Evolutionary conservation across 2,888 invertebrate species (phyloP).

Genomic region (Ichneumoninae sp.): DNA sequence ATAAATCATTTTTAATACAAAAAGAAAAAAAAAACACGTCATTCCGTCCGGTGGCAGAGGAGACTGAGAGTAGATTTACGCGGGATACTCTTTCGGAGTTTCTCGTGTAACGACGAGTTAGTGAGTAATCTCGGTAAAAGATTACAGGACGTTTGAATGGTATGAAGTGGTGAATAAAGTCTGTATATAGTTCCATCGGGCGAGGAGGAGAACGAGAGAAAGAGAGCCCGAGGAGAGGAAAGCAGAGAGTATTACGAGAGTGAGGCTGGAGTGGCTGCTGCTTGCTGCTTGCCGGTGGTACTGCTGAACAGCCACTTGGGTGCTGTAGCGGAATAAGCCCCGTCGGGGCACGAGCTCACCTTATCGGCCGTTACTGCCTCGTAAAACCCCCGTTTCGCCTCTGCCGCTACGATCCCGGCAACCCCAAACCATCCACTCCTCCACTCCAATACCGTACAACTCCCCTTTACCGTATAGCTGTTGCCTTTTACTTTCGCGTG

Average conservation of each 20-base stretch:
- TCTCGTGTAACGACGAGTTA: conserved; percentile 62
- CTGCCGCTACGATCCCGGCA: conserved; percentile 70
- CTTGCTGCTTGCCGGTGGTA: conserved; percentile 67
- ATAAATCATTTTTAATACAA: conserved; percentile 54
- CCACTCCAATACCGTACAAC: conserved; percentile 45
- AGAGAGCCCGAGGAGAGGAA: conserved; percentile 43
- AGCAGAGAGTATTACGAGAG: conserved; percentile 40
- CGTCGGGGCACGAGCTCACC: conserved; percentile 82
- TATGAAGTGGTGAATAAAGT: conserved; percentile 75
- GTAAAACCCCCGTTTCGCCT: conserved; percentile 82
- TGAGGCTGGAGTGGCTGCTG: conserved; percentile 70
- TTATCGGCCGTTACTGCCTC: conserved; percentile 85
- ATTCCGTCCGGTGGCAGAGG: background rate
- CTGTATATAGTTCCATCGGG: conserved; percentile 52
- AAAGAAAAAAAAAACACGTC: conserved; percentile 42
- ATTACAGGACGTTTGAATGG: conserved; percentile 74
- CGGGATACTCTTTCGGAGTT: conserved; percentile 35
- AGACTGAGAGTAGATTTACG: conserved; percentile 31
- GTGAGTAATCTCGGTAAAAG: conserved; percentile 65
- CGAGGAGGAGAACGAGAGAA: conserved; percentile 56
- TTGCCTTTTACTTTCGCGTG: conserved; percentile 64
- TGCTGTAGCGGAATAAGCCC: conserved; percentile 83
- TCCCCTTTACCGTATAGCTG: conserved; percentile 34
- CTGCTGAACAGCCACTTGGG: conserved; percentile 83
- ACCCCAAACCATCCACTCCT: conserved; percentile 66